These are phyloP conservation scores for Montipora cactus DNA, from an alignment of 64 coral and sea anemone genomes.

Conservation along the genomic window DNA sequence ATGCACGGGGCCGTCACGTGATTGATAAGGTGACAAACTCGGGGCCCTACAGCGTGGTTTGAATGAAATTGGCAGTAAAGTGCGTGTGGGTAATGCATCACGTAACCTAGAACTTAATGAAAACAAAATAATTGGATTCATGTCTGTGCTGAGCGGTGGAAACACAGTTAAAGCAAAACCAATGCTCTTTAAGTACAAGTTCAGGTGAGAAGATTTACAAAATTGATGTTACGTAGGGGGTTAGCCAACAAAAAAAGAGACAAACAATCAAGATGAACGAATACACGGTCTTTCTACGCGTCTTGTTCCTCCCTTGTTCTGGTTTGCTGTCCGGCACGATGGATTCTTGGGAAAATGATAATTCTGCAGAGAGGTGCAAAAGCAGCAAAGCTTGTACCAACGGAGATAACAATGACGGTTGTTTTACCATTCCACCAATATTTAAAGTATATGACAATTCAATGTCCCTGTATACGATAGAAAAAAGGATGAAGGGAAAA, in stretches of 20 bases:
- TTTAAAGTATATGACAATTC: no score
- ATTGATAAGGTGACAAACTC: no score
- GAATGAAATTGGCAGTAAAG: no score
- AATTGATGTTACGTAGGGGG: background rate
- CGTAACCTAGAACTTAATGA: background rate
- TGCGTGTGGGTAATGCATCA: background rate
- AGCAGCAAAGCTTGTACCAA: no score
- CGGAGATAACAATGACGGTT: no score
- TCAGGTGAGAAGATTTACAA: background rate
- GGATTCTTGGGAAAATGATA: no score
- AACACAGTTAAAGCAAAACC: background rate
- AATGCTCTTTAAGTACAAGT: background rate
- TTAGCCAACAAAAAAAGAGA: background rate
- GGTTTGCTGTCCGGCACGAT: background rate
- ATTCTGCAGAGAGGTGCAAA: no score
- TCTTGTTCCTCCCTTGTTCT: background rate
- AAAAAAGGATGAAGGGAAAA: no score
- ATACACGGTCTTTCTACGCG: background rate
- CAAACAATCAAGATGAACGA: background rate
- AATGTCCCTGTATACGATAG: no score
- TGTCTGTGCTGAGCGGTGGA: background rate
- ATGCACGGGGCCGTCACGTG: no score
- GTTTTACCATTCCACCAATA: no score
- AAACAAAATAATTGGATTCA: slow-evolving; percentile 5
- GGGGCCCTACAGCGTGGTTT: no score